Base-by-base conservation (phyloP, 2,888 invertebrate genomes). In the Clivina fossor region DNA sequence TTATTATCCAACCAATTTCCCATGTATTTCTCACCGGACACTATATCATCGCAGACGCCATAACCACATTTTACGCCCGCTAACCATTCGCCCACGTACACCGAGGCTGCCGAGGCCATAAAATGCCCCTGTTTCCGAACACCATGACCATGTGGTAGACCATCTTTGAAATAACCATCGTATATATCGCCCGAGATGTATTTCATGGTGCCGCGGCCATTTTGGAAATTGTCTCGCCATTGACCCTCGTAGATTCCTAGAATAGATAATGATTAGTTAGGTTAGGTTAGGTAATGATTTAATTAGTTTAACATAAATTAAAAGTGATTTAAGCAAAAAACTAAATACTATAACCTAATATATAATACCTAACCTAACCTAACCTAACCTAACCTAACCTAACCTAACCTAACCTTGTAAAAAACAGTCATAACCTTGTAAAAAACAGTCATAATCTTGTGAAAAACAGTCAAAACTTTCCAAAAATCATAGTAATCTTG, bases 71-170 rank as follows among this genome's bases (percentile, higher is more conserved):
- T 86, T 1, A 80, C 80, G 15, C 93, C 92, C 46, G 78, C 78
- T 9, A 80, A 77, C 87, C 93, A 94, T 66, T 93, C 92, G 0
- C 94, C 94, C n/a, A 93, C 88, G 69, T 93, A 94, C 60, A 90
- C 82, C 1, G 86, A 86, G 0, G 88, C 87, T 1, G 83, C 79
- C 1, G 85, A 83, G 1, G 86, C 79, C 53, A 85, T 86, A 66
- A 88, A 88, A 61, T 86, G 85, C 16, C 91, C 90, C 66, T 88
- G 87, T 58, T 85, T 86, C 59, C 87, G 80, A 51, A 88, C 83
- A 0, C 94, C 94, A 68, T 93, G 92, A 0, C 94, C 94, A 66
- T 91, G 87, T 1, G 88, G 84, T 46, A 81, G 76, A 0, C 92
- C 91, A 64, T 93, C 90, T 68, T 87, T 87, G 69, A 93, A 93